These are phyloP conservation scores for Sebastes taczanowskii DNA, from an alignment of 2,797 vertebrate species.

Conservation along the genomic window DNA sequence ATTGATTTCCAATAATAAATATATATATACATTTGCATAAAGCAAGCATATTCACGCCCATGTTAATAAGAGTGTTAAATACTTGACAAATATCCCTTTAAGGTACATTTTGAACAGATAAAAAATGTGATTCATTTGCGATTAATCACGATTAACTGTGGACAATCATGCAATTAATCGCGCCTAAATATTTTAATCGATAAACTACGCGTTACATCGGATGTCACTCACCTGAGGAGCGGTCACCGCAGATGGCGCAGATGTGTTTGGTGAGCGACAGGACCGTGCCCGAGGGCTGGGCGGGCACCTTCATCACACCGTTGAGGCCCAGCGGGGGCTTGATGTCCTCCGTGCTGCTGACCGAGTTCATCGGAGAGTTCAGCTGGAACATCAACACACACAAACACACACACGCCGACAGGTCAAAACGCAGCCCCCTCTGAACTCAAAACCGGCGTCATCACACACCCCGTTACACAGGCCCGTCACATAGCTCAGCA, in stretches of 20 bases:
- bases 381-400: conserved; percentile 87
- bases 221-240: conserved; percentile 91
- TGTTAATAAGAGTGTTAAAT: no score
- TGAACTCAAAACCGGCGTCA: conserved; percentile 15
- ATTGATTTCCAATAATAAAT: no score
- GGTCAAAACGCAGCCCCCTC: conserved; percentile 58
- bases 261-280: conserved; percentile 98
- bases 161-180: accelerated
- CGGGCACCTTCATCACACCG: conserved; percentile 96
- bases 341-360: conserved; percentile 98
- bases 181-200: no score
- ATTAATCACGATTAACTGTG: no score
- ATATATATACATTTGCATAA: no score
- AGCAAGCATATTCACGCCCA: no score
- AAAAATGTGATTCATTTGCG: no score
- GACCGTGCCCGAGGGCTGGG: conserved; percentile 89
- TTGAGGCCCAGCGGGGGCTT: conserved; percentile 97
- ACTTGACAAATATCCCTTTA: no score
- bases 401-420: conserved; percentile 64
- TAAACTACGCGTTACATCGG: neutral
- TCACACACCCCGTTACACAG: conserved; percentile 15
- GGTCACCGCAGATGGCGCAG: conserved; percentile 98
- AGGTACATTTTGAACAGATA: no score
- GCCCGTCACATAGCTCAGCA: neutral
- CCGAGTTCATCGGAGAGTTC: conserved; percentile 96